Conservation (phyloP, 2,888 invertebrate species). For the Cataglyphis livida region DNA sequence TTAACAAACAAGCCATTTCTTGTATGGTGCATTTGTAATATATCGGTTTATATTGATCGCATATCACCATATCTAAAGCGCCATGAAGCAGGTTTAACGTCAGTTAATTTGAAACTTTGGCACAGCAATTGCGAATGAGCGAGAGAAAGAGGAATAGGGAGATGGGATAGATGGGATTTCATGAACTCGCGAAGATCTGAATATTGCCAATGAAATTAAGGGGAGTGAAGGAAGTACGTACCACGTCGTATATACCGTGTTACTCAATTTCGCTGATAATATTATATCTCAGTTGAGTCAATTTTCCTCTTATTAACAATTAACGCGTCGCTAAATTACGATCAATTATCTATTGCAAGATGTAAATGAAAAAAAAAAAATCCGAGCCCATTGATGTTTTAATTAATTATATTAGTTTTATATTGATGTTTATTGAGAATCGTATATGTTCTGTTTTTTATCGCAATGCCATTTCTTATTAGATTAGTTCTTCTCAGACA, state of each 20-base stretch:
- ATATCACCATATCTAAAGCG: constrained; percentile 36
- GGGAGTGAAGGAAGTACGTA: constrained; percentile 45
- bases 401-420: constrained; percentile 19
- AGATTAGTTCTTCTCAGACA: neutral
- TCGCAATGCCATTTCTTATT: neutral
- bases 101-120: constrained; percentile 62
- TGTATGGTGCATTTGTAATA: constrained; percentile 17
- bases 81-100: constrained; percentile 52
- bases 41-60: constrained; percentile 48
- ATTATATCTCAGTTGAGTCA: constrained; percentile 35
- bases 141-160: constrained; percentile 32
- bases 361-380: neutral
- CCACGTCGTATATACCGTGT: neutral
- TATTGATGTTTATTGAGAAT: neutral
- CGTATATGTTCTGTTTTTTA: neutral
- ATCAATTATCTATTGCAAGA: constrained; percentile 3
- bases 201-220: constrained; percentile 58
- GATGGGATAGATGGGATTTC: constrained; percentile 40
- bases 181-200: constrained; percentile 48
- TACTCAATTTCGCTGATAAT: constrained; percentile 38
- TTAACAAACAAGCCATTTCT: constrained; percentile 30
- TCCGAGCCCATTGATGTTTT: neutral
- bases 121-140: constrained; percentile 36
- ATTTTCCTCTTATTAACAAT: constrained; percentile 29
- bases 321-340: constrained; percentile 14